Conservation (phyloP, 2,797 vertebrate genomes). For the Acipenser oxyrinchus region DNA sequence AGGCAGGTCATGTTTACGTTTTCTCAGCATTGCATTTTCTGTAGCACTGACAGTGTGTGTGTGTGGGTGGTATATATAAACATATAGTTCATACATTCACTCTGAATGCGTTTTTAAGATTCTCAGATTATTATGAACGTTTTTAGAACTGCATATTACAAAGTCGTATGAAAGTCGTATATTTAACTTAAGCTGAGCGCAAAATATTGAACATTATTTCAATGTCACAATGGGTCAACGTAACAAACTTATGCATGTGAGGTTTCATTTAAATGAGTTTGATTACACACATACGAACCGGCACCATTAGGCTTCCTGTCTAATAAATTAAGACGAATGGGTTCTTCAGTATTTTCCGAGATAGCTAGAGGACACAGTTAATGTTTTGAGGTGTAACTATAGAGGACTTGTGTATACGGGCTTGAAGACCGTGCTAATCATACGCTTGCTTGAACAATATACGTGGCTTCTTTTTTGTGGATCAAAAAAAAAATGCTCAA, state of each 20-base stretch:
- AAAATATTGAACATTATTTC: neutral
- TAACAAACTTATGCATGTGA: neutral
- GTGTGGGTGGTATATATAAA: no score
- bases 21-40: no score
- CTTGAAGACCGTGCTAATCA: constrained; percentile 17
- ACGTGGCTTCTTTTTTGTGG: constrained; percentile 9
- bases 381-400: constrained; percentile 10
- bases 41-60: no score
- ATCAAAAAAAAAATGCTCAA: constrained; percentile 8
- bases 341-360: neutral
- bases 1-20: no score
- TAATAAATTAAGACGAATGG: neutral
- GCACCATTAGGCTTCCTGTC: constrained; percentile 4
- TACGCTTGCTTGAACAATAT: constrained; percentile 17
- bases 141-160: neutral
- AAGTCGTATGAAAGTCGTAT: neutral
- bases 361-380: constrained; percentile 9
- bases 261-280: constrained; percentile 6
- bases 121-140: no score
- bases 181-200: neutral
- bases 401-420: constrained; percentile 9
- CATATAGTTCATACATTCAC: no score
- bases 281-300: neutral
- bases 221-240: neutral
- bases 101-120: no score